phyloP scores from a whole-genome alignment of 92 coral and sea anemone species.

The Muricea muricata region DNA sequence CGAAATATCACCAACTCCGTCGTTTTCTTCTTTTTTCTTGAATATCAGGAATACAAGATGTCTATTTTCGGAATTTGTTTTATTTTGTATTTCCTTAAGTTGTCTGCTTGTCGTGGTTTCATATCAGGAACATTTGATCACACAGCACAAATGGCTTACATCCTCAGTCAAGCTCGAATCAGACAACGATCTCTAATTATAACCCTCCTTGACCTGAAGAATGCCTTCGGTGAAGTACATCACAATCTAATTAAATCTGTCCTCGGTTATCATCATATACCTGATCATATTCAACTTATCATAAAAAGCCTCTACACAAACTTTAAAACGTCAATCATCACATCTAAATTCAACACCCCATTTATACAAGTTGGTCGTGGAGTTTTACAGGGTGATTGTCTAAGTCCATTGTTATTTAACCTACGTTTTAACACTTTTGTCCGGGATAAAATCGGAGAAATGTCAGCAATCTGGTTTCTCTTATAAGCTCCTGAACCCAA shows the following conservation, averaged over 20 bases:
- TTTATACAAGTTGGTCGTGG: slow-evolving; percentile 32
- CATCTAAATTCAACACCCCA: slow-evolving; percentile 10
- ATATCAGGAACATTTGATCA: slow-evolving; percentile 33
- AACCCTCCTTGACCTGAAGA: background rate
- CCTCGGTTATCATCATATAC: slow-evolving; percentile 1
- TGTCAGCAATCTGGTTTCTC: slow-evolving; percentile 36
- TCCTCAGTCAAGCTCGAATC: background rate
- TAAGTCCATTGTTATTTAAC: slow-evolving; percentile 32
- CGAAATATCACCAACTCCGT: too few species aligned
- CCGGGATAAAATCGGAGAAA: slow-evolving; percentile 43
- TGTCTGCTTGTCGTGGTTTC: too few species aligned
- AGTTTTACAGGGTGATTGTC: slow-evolving; percentile 29
- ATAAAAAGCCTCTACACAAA: slow-evolving; percentile 2
- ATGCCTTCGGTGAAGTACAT: background rate
- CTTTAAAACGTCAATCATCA: slow-evolving; percentile 4
- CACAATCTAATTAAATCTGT: background rate
- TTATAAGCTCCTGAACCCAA: slow-evolving; percentile 40
- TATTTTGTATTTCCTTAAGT: too few species aligned
- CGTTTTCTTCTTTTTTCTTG: too few species aligned
- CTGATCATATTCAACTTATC: background rate
- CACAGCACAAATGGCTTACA: slow-evolving; percentile 44
- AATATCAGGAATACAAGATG: too few species aligned
- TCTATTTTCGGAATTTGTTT: too few species aligned
- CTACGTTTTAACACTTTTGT: slow-evolving; percentile 42
- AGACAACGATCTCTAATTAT: slow-evolving; percentile 27